These are phyloP conservation scores for Gavia stellata DNA, from an alignment of 2,113 vertebrate genomes.

Conservation along the genomic window DNA sequence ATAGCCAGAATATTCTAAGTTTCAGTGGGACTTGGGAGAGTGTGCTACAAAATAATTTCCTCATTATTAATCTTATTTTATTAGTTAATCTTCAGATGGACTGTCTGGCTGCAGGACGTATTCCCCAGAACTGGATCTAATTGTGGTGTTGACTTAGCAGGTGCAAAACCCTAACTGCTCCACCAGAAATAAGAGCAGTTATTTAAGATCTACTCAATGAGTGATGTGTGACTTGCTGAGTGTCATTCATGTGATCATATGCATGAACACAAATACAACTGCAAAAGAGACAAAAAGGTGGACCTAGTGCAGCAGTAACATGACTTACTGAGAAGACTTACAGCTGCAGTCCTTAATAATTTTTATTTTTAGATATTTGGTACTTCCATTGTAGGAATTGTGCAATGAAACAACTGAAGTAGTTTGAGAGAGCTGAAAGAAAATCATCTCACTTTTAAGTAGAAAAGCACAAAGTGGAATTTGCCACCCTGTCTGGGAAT, in stretches of 20 bases:
- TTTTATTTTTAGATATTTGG: background rate
- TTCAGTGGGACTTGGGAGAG: background rate
- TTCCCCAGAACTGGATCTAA: background rate
- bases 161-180: background rate
- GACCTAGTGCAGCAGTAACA: background rate
- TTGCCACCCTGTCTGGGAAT: background rate
- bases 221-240: background rate
- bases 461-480: background rate
- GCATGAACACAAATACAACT: background rate
- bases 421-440: background rate
- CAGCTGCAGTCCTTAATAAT: background rate
- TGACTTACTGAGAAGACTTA: background rate
- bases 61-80: background rate
- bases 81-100: background rate
- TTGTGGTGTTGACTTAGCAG: background rate
- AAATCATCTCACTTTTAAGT: background rate
- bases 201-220: background rate
- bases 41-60: background rate
- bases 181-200: background rate
- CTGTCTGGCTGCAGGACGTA: background rate
- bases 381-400: background rate
- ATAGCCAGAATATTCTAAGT: background rate
- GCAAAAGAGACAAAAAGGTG: background rate
- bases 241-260: background rate
- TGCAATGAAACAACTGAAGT: background rate